A percentile compares a stretch with the other conserved stretches of the same genome.
Evolutionary conservation across 2,113 vertebrate species (phyloP).

Genomic region (human (Homo sapiens)): GRCh38 chr5:113633501-113634000

Average conservation of each 20-base stretch:
- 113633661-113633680: background rate
- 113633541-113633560: background rate
- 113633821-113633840: background rate
- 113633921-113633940: slow-evolving; percentile 4
- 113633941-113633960: slow-evolving; percentile 19
- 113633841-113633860: background rate
- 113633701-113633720: background rate
- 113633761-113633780: background rate
- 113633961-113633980: background rate
- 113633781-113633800: background rate
- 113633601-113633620: background rate
- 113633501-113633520: background rate
- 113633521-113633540: background rate
- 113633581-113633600: background rate
- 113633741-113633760: background rate
- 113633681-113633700: background rate
- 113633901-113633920: slow-evolving; percentile 27
- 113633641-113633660: background rate
- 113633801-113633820: background rate
- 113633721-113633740: background rate
- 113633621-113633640: background rate
- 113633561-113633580: background rate
- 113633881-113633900: background rate
- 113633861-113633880: background rate
- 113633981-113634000: slow-evolving; percentile 59